phyloP scores from a whole-genome alignment of 2,113 vertebrate genomes.

The Leucoraja erinaceus region DNA sequence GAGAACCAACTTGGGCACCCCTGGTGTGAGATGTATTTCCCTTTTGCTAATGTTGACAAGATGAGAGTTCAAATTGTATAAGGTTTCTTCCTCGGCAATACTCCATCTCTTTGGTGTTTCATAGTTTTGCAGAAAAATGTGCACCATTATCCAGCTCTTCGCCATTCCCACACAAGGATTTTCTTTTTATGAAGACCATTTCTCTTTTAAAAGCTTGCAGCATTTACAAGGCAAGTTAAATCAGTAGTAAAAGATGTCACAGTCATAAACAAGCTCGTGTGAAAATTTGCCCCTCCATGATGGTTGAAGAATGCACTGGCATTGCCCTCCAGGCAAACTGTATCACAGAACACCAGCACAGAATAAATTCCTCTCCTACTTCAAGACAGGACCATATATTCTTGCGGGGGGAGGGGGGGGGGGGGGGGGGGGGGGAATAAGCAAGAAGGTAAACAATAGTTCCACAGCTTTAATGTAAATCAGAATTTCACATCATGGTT shows the following conservation, averaged over 20 bases:
- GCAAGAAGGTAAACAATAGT: conserved; percentile 5
- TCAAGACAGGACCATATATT: not conserved
- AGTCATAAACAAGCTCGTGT: conserved; percentile 5
- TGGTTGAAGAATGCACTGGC: not conserved
- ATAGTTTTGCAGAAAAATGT: not conserved
- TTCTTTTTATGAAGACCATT: not conserved
- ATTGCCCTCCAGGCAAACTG: not conserved
- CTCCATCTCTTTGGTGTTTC: not conserved
- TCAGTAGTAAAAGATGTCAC: not conserved
- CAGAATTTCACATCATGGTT: not conserved
- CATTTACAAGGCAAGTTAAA: not conserved
- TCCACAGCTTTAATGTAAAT: conserved; percentile 2
- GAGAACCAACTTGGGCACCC: not conserved
- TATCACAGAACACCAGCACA: not conserved
- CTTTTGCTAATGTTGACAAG: not conserved
- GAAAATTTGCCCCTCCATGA: not conserved
- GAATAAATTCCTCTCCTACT: not conserved
- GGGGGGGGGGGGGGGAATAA: not conserved
- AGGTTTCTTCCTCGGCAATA: not conserved
- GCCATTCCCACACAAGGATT: not conserved
- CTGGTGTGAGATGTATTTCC: not conserved
- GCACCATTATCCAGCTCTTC: not conserved
- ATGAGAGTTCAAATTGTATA: not conserved
- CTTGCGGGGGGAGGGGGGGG: not conserved
- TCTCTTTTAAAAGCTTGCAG: not conserved